phyloP scores from a whole-genome alignment of 2,797 vertebrate species.

The Percopsis omiscomaycus region DNA sequence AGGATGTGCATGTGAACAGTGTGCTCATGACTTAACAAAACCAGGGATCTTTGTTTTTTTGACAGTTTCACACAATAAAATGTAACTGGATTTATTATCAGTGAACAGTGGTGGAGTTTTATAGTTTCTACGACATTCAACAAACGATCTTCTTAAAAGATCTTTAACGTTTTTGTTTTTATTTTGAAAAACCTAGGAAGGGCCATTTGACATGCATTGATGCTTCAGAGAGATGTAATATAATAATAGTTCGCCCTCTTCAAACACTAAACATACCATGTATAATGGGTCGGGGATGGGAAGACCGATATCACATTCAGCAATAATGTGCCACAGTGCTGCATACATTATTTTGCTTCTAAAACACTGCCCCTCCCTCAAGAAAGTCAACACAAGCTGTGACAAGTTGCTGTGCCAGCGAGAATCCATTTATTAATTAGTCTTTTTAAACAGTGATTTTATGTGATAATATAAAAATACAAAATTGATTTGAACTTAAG shows the following conservation, averaged over 20 bases:
- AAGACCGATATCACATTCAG: conserved; percentile 48
- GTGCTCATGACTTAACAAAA: too few species aligned
- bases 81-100: not conserved
- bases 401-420: conserved; percentile 53
- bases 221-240: too few species aligned
- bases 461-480: too few species aligned
- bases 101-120: not conserved
- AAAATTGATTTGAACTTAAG: too few species aligned
- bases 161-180: too few species aligned
- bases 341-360: conserved; percentile 53
- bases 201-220: too few species aligned
- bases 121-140: too few species aligned
- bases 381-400: conserved; percentile 57
- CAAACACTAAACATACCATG: conserved; percentile 28
- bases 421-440: conserved; percentile 32
- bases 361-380: conserved; percentile 50
- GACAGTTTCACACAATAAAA: not conserved
- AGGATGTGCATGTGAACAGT: too few species aligned
- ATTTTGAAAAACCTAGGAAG: too few species aligned
- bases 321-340: conserved; percentile 38
- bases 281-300: conserved; percentile 16
- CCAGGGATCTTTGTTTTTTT: conserved; percentile 9
- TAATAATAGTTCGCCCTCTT: not conserved
- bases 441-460: conserved; percentile 2
- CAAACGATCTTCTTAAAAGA: too few species aligned